phyloP scores from a whole-genome alignment of 2,888 invertebrate genomes.

The Sericinus montela region DNA sequence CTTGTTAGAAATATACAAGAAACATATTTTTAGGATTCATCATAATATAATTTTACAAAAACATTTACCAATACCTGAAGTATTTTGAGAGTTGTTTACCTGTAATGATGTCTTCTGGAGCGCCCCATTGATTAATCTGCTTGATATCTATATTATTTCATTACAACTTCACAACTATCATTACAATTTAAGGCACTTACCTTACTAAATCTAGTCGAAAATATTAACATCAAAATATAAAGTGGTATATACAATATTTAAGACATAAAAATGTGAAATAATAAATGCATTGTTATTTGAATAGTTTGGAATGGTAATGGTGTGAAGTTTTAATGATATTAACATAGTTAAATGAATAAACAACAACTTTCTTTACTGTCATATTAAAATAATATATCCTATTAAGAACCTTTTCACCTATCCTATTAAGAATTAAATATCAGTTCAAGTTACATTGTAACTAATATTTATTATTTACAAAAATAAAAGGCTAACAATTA shows the following conservation, averaged over 20 bases:
- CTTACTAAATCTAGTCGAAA: background rate
- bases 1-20: too few species aligned
- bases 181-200: conserved; percentile 5
- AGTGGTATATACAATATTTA: background rate
- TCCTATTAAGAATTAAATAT: too few species aligned
- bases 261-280: background rate
- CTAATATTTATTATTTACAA: too few species aligned
- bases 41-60: background rate
- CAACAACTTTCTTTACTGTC: conserved; percentile 5
- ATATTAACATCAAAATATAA: background rate
- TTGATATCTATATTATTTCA: background rate
- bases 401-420: too few species aligned
- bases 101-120: conserved; percentile 2
- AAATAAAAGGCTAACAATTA: too few species aligned
- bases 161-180: conserved; percentile 3
- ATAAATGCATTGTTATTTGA: background rate
- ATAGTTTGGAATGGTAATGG: background rate
- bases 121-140: conserved; percentile 2
- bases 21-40: too few species aligned
- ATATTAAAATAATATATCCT: too few species aligned
- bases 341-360: background rate
- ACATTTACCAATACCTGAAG: conserved; percentile 2
- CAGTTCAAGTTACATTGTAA: too few species aligned
- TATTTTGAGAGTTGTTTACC: conserved; percentile 2
- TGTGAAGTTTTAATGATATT: conserved; percentile 2